Evolutionary conservation across 2,888 invertebrate species (phyloP).

Genomic region (Drosophila ochracea): DNA sequence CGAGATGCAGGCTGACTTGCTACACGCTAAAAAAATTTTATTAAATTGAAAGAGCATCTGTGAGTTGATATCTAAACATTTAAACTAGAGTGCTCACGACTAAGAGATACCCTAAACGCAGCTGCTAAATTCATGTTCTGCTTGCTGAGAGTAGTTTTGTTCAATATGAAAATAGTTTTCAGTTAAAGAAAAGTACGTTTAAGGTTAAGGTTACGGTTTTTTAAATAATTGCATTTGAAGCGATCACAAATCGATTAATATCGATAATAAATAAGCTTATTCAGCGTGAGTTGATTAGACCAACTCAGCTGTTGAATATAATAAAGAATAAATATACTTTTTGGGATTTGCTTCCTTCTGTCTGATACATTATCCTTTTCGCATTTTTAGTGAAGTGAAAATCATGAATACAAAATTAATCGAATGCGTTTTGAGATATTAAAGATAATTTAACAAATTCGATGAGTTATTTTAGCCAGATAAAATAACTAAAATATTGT

Average conservation of each 20-base stretch:
- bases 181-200: background rate
- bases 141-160: background rate
- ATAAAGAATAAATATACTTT: background rate
- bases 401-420: background rate
- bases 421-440: background rate
- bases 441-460: too few relatives aligned
- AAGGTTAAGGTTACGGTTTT: too few relatives aligned
- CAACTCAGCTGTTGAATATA: background rate
- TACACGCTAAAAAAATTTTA: background rate
- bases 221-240: background rate
- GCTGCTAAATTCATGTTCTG: background rate
- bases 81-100: background rate
- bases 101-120: background rate
- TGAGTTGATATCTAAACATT: background rate
- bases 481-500: too few relatives aligned
- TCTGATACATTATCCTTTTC: background rate
- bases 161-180: accelerated
- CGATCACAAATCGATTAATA: background rate
- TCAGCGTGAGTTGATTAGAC: background rate
- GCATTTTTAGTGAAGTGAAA: background rate
- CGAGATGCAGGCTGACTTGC: background rate
- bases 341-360: background rate
- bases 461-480: background rate
- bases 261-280: background rate
- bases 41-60: slow-evolving; percentile 1